A percentile compares a stretch with the other conserved stretches of the same genome.
Conservation (phyloP, 2,797 vertebrate genomes). For the Urocyon cinereoargenteus region DNA sequence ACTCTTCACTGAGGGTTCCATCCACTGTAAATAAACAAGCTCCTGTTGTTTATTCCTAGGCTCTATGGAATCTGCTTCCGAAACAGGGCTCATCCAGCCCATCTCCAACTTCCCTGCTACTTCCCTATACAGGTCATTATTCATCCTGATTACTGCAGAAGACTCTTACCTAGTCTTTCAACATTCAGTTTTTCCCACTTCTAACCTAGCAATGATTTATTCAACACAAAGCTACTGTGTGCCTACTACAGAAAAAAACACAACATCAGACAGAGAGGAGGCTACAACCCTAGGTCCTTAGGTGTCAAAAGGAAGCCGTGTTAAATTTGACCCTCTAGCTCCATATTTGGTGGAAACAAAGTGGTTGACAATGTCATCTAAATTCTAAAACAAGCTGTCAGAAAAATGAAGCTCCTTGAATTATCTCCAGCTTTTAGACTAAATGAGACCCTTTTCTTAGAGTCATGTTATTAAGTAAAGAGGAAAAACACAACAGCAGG, state of each 20-base stretch:
- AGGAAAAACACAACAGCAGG: not conserved
- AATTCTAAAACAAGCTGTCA: not conserved
- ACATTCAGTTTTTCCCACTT: too few relatives aligned
- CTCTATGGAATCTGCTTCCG: not conserved
- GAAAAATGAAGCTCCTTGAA: not conserved
- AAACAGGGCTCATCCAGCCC: not conserved
- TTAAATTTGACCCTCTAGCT: not conserved
- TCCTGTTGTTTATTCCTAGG: not conserved
- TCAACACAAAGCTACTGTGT: accelerated
- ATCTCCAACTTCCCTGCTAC: not conserved
- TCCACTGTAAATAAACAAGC: not conserved
- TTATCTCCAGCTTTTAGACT: not conserved
- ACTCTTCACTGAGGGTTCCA: not conserved
- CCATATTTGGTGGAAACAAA: not conserved
- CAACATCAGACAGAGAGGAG: accelerated
- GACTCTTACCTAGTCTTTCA: not conserved
- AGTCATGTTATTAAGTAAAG: not conserved
- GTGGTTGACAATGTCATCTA: too few relatives aligned
- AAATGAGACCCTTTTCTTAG: not conserved
- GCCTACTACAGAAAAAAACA: not conserved
- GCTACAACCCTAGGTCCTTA: too few relatives aligned
- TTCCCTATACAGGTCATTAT: not conserved
- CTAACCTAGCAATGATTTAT: not conserved
- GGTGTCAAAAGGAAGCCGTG: not conserved
- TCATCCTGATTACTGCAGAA: too few relatives aligned